Evolutionary conservation across 2,797 vertebrate species (phyloP).

Genomic region (Rhinatrema bivittatum): DNA sequence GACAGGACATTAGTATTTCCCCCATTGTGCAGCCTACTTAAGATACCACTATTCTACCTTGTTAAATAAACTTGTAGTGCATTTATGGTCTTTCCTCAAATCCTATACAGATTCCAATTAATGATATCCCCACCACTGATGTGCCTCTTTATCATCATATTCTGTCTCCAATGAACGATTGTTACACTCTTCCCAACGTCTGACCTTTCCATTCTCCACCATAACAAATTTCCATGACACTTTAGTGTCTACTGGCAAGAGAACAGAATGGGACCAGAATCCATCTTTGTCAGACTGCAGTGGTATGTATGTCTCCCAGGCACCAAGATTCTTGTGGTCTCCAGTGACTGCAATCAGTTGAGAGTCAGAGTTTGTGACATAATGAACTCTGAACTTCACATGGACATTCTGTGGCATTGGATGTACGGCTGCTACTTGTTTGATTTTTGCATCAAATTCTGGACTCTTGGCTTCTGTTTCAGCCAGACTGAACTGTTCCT

Average conservation of each 20-base stretch:
- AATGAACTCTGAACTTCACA: constrained; percentile 79
- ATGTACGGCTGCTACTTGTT: constrained; percentile 51
- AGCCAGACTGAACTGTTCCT: constrained; percentile 23
- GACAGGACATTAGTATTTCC: too few species aligned
- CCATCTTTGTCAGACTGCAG: constrained; percentile 64
- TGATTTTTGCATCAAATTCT: constrained; percentile 32
- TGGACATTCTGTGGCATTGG: constrained; percentile 65
- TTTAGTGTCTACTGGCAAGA: constrained; percentile 63
- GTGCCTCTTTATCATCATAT: constrained; percentile 60
- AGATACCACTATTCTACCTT: too few species aligned
- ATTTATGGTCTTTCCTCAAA: not conserved
- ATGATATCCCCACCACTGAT: constrained; percentile 74
- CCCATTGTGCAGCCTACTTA: too few species aligned
- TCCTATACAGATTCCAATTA: constrained; percentile 26
- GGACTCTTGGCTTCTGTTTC: not conserved
- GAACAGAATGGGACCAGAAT: constrained; percentile 68
- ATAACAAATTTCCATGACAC: constrained; percentile 91
- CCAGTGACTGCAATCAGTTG: constrained; percentile 77
- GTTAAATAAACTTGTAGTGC: too few species aligned
- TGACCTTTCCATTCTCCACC: constrained; percentile 73
- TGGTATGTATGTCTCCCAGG: constrained; percentile 70
- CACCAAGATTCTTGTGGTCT: constrained; percentile 74
- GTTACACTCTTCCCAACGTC: constrained; percentile 86
- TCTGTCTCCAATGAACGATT: constrained; percentile 75
- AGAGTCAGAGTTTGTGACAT: constrained; percentile 53